Evolutionary conservation across 2,797 vertebrate genomes (phyloP), one percentile per base, ranked within the genome.

Genomic region (Acrossocheilus fasciatus): DNA sequence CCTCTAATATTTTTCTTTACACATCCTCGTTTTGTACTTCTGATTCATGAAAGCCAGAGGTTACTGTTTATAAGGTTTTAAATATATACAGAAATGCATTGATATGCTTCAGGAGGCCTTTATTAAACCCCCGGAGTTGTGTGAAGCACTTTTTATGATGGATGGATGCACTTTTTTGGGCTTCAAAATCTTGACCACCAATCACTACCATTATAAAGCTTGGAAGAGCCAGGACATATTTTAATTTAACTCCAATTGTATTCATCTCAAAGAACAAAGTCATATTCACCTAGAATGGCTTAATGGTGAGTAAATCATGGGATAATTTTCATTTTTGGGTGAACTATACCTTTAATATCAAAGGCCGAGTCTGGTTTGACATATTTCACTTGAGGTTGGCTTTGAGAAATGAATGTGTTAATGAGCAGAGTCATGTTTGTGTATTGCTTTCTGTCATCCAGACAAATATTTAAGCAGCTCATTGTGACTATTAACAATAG

Each of bases 341-440:
- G 11, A 64, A 26, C 59, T 26, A n/a, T 26, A 10, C 23, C 23
- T 50, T 74, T 11, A 50, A 50, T 30, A 30, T 50, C 9, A 75
- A 17, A 75, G 9, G 50, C 50, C 0, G 30, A 75, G 74, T 54
- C 9, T 6, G 23, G 52, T 15, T 39, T 41, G 12, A 59, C 34
- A 39, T 54, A 41, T 23, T 59, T 75, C 47, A 75, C 26, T 52
- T 41, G 23, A 78, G 14, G 6, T 41, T 59, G 75, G 20, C 75
- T 59, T 78, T 78, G 34, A 59, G 75, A 78, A 62, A 79, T 18
- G 14, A 59, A 23, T 0, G 18, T 34, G 30, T 52, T 81, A 69
- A 79, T 64, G 7, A n/a, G n/a, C 57, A 62, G 26, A 45, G 77
- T 64, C 77, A 80, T 45, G 57, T 64, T 64, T 80, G 57, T 45